phyloP scores from a whole-genome alignment of 1,140 invertebrate species.

The Magallana gigas region DNA sequence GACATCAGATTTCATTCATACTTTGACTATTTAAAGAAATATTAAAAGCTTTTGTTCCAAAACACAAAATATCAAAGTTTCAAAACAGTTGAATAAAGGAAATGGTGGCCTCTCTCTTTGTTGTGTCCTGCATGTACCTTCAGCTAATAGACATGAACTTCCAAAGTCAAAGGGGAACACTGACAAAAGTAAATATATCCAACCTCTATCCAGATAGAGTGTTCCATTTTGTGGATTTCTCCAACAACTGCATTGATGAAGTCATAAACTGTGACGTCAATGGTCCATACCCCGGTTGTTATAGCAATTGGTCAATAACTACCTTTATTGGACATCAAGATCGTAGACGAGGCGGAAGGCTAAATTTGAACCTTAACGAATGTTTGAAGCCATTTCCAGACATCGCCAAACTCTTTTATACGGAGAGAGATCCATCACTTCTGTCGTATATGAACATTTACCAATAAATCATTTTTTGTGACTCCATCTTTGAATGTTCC shows the following conservation, averaged over 20 bases:
- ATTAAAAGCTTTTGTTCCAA: too few species aligned
- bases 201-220: neutral
- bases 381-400: neutral
- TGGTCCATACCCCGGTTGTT: neutral
- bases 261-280: neutral
- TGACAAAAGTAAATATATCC: neutral
- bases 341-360: neutral
- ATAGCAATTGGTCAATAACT: neutral
- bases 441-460: neutral
- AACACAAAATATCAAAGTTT: too few species aligned
- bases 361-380: neutral
- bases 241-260: neutral
- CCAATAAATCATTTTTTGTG: neutral
- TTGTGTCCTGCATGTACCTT: neutral
- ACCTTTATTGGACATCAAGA: neutral
- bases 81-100: too few species aligned
- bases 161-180: neutral
- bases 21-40: too few species aligned
- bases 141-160: neutral
- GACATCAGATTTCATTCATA: too few species aligned
- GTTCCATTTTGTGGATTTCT: neutral
- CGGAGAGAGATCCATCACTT: neutral
- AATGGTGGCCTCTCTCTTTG: too few species aligned
- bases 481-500: neutral
- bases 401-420: neutral